Evolutionary conservation across 2,113 vertebrate species (phyloP), one percentile per base, ranked within the genome.

Genomic region (Polypterus bichir): DNA sequence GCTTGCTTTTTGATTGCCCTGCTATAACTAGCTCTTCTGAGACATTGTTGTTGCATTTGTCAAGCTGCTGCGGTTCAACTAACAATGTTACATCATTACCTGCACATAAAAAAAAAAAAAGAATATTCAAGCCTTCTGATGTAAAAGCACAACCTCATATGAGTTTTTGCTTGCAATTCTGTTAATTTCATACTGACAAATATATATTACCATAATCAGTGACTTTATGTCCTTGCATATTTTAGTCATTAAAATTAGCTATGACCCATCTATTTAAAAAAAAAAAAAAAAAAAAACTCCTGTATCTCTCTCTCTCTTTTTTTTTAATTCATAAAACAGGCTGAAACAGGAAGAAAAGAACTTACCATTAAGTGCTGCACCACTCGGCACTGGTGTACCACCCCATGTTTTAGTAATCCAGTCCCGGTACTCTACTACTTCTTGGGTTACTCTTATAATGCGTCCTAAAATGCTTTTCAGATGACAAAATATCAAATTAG

Each of bases 391-490:
- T 83, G 83, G 27, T 62, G 80, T 77, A 49, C 89, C 90, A 49
- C 89, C 90, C 96, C 96, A 97, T 61, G 88, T 86, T 57, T 88
- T 89, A 45, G 84, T 89, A 81, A 99, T 98, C 94, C 94, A 97
- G 51, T 97, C 91, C 74, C 96, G 88, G 66, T 98, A 98, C 0
- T 93, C 89, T 5, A 90, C 89, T 57, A 99, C 94, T 77, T 99
- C 96, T 63, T 89, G 91, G 0, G 93, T 99, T 65, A 98, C 92
- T 70, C 95, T 85, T 75, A 98, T 93, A 80, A 99, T 98, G 76
- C 95, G 86, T 47, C 96, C 95, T 62, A 98, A 84, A 74, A 97
- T 92, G 72, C 96, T 99, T 81, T 45, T 57, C 62, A 4, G n/a
- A 53, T 58, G 61, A 11, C 5, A 62, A 53, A 8, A 56, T 3